Evolutionary conservation across 2,888 invertebrate genomes (phyloP), one percentile per base, ranked within the genome.

Genomic region (Cosmopolites sordidus): DNA sequence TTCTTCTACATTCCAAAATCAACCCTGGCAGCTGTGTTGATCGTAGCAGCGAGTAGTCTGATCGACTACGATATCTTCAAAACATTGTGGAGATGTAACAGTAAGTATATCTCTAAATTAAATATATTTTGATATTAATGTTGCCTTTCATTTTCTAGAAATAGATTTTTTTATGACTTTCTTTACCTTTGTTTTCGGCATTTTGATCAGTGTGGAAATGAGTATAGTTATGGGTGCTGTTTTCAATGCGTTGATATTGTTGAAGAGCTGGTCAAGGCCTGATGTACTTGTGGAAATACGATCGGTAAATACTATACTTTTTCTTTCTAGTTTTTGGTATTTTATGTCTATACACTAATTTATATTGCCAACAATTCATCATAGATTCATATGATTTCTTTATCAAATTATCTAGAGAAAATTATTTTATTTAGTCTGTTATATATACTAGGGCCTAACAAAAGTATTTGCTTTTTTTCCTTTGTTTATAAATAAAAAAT

Each of bases 1-100:
- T 95, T 95, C 74, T 87, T 85, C 72, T 91, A 80, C 72, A 92
- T 92, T 62, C 92, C 92, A 1, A 86, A 84, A 67, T 83, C 95
- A 0, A 86, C 91, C 0, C 78, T 97, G 17, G 84, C 93, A 0
- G 87, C 93, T 0, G 90, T 96, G 43, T 83, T 96, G 58, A 92
- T 95, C 58, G 86, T 87, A 61, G 94, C 96, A 5, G 94, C 95
- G 9, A 72, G 90, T 48, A 90, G 90, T 68, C 85, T 93, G 82
- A 83, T 90, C 3, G 80, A 82, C 60, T 77, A 75, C 58, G 68
- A 76, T 60, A 78, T 79, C 40, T 65, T 80, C 16, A 67, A 71
- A 38, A 75, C 77, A 2, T 68, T 82, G 40, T 81, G 80, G 80
- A 75, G 68, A 63, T 73, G 74, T 18, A 79, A 76, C 66, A 78